Percentiles rank a stretch among this genome's conserved stretches.
Evolutionary conservation across 2,797 vertebrate genomes (phyloP).

Genomic region (Otolemur crassicaudatus): DNA sequence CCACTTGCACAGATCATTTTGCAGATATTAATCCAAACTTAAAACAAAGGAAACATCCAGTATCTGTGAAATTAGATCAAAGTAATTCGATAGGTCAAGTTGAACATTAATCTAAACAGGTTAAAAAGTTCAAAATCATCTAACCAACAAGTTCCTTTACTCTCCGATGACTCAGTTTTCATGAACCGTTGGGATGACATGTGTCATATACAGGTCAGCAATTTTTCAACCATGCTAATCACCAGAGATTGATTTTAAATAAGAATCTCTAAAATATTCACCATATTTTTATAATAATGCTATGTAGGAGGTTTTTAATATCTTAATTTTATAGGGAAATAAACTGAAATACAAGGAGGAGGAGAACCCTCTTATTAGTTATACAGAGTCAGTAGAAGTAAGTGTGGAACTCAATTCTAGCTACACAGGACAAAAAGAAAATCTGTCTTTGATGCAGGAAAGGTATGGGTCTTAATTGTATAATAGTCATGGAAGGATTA

Average conservation of each 20-base stretch:
- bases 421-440: neutral
- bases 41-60: neutral
- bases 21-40: neutral
- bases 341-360: neutral
- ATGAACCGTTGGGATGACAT: neutral
- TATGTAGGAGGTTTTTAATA: neutral
- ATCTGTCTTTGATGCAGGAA: neutral
- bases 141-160: neutral
- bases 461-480: neutral
- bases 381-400: neutral
- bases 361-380: neutral
- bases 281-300: neutral
- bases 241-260: neutral
- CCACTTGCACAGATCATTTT: neutral
- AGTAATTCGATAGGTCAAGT: neutral
- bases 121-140: neutral
- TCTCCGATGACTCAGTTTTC: neutral
- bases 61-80: constrained; percentile 11
- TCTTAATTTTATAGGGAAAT: neutral
- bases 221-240: neutral
- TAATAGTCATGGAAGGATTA: neutral
- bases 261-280: neutral
- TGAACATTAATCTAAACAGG: neutral
- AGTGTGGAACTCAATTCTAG: neutral
- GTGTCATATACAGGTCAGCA: neutral